phyloP scores from a whole-genome alignment of 2,888 invertebrate genomes.

The Tetramorium bicarinatum region DNA sequence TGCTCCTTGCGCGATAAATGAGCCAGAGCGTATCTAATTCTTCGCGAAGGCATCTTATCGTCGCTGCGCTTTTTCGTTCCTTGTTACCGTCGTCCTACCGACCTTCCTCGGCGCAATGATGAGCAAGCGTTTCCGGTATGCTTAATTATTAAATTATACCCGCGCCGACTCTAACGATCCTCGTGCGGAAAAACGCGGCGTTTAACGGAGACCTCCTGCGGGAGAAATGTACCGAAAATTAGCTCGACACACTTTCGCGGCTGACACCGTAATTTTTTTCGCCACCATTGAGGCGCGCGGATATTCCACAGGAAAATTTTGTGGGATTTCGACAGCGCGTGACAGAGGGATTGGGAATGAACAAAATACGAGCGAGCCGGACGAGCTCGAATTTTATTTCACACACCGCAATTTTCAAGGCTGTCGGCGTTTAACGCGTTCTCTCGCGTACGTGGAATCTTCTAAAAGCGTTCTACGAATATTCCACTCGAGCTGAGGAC shows the following conservation, averaged over 20 bases:
- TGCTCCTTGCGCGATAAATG: slow-evolving; percentile 79
- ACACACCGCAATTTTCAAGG: slow-evolving; percentile 34
- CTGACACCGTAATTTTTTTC: slow-evolving; percentile 47
- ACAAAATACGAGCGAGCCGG: slow-evolving; percentile 44
- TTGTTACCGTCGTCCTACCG: not conserved
- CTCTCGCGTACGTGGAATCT: not conserved
- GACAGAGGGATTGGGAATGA: slow-evolving; percentile 15
- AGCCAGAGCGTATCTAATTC: slow-evolving; percentile 80
- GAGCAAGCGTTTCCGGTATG: slow-evolving; percentile 36
- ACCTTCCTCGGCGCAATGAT: not conserved
- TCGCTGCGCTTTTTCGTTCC: not conserved
- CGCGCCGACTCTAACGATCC: slow-evolving; percentile 22
- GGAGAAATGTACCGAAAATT: slow-evolving; percentile 35
- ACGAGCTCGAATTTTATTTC: slow-evolving; percentile 36
- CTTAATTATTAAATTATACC: slow-evolving; percentile 44
- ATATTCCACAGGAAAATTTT: slow-evolving; percentile 36
- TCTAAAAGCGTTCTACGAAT: slow-evolving; percentile 12
- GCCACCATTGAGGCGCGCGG: slow-evolving; percentile 23
- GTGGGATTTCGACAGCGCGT: slow-evolving; percentile 17
- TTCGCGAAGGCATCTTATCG: slow-evolving; percentile 75
- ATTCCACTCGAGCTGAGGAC: not conserved
- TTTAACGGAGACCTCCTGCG: not conserved
- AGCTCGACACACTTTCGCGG: slow-evolving; percentile 33
- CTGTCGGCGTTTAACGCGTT: slow-evolving; percentile 21
- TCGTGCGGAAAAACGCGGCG: slow-evolving; percentile 20